These are phyloP conservation scores for Capricornis sumatraensis DNA, from an alignment of 2,113 vertebrate species.

Conservation along the genomic window DNA sequence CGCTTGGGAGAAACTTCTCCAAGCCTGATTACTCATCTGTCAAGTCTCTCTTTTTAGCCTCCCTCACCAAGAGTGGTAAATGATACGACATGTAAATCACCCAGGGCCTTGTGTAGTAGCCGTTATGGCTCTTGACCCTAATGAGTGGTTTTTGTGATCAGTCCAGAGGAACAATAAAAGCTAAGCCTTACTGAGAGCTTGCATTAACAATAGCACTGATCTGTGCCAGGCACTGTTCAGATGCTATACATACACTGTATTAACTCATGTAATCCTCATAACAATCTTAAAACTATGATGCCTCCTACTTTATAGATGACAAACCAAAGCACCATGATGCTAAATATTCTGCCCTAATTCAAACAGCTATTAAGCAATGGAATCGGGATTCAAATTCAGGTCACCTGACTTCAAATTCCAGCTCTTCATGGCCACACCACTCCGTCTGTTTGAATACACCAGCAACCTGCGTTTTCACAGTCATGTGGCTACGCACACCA, in stretches of 20 bases:
- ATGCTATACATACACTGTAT: background rate
- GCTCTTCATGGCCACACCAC: background rate
- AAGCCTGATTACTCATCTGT: background rate
- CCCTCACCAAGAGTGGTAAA: background rate
- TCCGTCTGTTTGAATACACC: background rate
- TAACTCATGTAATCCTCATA: background rate
- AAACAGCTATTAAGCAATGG: background rate
- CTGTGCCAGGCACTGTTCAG: background rate
- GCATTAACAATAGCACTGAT: background rate
- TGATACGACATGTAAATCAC: background rate
- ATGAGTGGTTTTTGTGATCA: background rate
- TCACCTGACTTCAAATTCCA: background rate
- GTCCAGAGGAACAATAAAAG: background rate
- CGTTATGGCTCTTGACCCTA: background rate
- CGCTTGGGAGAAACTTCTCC: background rate
- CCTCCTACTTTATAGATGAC: background rate
- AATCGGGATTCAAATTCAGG: background rate
- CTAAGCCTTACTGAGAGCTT: background rate
- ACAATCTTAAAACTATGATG: background rate
- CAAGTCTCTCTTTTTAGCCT: background rate
- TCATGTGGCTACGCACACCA: background rate
- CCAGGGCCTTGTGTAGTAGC: background rate
- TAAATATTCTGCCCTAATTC: background rate
- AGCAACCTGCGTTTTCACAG: background rate
- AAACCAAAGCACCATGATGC: background rate